Evolutionary conservation across 2,888 invertebrate species (phyloP), one percentile per base, ranked within the genome.

Genomic region (Brachyopa scutellaris): DNA sequence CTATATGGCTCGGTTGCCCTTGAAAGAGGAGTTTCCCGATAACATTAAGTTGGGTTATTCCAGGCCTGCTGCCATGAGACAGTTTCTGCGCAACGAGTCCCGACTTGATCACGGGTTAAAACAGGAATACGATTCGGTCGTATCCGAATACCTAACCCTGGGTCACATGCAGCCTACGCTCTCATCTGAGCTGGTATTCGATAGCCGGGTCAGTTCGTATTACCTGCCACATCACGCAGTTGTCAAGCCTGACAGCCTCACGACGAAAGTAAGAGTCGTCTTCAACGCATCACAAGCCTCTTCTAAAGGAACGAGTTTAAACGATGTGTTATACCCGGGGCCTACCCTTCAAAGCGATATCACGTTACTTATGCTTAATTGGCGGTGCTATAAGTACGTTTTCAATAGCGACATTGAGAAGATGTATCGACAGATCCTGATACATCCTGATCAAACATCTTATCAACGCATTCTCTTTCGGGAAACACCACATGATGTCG

Each of bases 141-240:
- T 66, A 1, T 9, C 9, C 1, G 66, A 76, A 31, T 76, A 76
- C 40, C 1, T 47, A 3, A 5, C 64, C 2, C 13, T 47, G 7
- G 47, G 23, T 13, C 26, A 47, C 7, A 47, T 26, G 47, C 4
- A 26, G 2, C 74, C 49, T 2, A 51, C 36, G 17, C 4, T 19
- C 9, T 26, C 8, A 23, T 26, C 45, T 9, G n/a, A 26, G 15
- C 4, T 15, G 5, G 7, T 23, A 11, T 31, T 9, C 2, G 5
- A 1, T 1, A 2, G 0, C 3, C 19, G 29, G 7, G 5, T 21
- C 1, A 7, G 11, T 5, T 33, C 49, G 4, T 74, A 66, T 9
- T 74, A 59, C 17, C 7, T 74, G 2, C 74, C 66, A 7, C 57
- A 74, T 5, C 51, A 53, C 9, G 17, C 45, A 2, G 26, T 62